phyloP scores from a whole-genome alignment of 2,888 invertebrate species.

The Microctonus hyperodae region DNA sequence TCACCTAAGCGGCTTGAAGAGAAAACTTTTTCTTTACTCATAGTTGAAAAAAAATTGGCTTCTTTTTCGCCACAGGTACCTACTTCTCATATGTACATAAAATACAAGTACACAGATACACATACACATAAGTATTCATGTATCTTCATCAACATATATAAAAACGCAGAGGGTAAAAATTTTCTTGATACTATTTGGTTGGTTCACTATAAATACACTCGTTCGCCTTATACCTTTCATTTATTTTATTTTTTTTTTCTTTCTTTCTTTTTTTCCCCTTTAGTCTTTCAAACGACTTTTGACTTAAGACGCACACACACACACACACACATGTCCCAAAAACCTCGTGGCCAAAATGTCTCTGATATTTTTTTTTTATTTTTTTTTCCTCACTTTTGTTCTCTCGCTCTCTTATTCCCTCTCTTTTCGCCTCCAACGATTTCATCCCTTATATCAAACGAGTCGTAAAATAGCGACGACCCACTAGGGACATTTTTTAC shows the following conservation, averaged over 20 bases:
- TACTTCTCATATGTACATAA: background rate
- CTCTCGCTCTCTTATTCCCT: background rate
- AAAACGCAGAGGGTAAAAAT: background rate
- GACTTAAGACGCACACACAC: constrained; percentile 20
- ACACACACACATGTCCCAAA: constrained; percentile 27
- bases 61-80: background rate
- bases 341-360: constrained; percentile 18
- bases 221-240: constrained; percentile 3
- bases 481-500: constrained; percentile 62
- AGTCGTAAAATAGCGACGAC: constrained; percentile 20
- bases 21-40: constrained; percentile 9
- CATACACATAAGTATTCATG: background rate
- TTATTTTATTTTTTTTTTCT: constrained; percentile 6
- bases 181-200: background rate
- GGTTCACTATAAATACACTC: background rate
- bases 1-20: constrained; percentile 41
- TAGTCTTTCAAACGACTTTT: background rate
- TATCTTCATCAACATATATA: background rate
- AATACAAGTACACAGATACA: too few species aligned
- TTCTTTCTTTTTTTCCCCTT: background rate
- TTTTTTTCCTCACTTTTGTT: background rate
- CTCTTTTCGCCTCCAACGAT: constrained; percentile 21
- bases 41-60: constrained; percentile 8
- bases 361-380: constrained; percentile 3
- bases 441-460: constrained; percentile 30